Evolutionary conservation across 2,888 invertebrate species (phyloP), one percentile per base, ranked within the genome.

Genomic region (Oxycera nigricornis): DNA sequence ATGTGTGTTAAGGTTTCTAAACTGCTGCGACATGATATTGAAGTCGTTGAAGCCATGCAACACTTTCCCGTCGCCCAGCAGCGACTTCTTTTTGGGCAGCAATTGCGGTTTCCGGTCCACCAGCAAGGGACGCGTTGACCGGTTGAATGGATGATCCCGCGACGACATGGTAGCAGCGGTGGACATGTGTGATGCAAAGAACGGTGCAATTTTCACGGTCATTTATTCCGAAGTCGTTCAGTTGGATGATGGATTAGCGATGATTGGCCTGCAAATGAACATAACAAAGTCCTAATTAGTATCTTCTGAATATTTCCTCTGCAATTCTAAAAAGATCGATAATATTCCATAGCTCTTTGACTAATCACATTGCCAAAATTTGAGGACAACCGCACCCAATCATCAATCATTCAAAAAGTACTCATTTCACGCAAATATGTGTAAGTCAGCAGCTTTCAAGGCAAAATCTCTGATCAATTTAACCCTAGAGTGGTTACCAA

Each of bases 21-120:
- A 84, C 73, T 85, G 85, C 77, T 85, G 82, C 14, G 84, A 83
- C 72, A 85, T 81, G 72, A 82, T 82, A 79, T 83, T 82, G 67
- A 85, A 85, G 77, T 85, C 84, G 76, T 85, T 85, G 78, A 85
- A 84, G 65, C 84, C 84, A 52, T 84, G 84, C 78, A 84, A 74
- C n/a, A n/a, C n/a, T 73, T 84, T 84, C 76, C 81, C 82, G 72
- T 82, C 82, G 72, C 80, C 81, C 74, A 82, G 82, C 2, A 82
- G 81, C 31, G 83, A 82, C 77, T 81, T 81, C 76, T 79, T 79
- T 75, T 80, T 79, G 9, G 80, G 72, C 78, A 81, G 76, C 77
- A 80, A 77, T 35, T 77, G 81, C 68, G 81, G 78, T 78, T 82
- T 81, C 78, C 82, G 79, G 75, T 83, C 81, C 77, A 80, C 80